A percentile compares a stretch with the other conserved stretches of the same genome.
Conservation (phyloP, 2,888 invertebrate species). For the Phortica okadai region DNA sequence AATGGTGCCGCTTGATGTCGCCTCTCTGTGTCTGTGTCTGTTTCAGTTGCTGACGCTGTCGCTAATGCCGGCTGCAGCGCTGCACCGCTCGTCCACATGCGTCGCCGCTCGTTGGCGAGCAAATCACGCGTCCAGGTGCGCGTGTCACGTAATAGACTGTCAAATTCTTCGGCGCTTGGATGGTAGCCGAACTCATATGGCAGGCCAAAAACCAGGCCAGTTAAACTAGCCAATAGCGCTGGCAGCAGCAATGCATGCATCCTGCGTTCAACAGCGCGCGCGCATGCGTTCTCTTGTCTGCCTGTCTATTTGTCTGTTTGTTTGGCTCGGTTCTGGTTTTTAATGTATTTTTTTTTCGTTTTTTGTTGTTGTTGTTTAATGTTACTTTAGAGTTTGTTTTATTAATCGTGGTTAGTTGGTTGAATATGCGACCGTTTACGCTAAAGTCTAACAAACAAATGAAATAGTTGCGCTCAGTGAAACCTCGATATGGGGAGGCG, state of each 20-base stretch:
- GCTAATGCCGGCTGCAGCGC: slow-evolving; percentile 1
- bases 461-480: slow-evolving; percentile 48
- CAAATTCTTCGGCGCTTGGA: slow-evolving; percentile 73
- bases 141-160: slow-evolving; percentile 62
- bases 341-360: neutral
- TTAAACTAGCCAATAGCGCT: slow-evolving; percentile 53
- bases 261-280: slow-evolving; percentile 27
- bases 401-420: slow-evolving; percentile 14
- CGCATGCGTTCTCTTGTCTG: neutral
- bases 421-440: slow-evolving; percentile 54
- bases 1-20: neutral
- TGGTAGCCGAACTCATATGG: slow-evolving; percentile 71
- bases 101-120: slow-evolving; percentile 52
- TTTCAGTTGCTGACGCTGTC: too few relatives aligned
- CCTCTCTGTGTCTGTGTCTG: neutral
- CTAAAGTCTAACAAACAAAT: slow-evolving; percentile 60
- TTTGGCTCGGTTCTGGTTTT: neutral
- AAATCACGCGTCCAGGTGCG: slow-evolving; percentile 66
- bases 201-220: slow-evolving; percentile 37
- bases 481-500: slow-evolving; percentile 37
- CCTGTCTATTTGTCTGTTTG: neutral
- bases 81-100: slow-evolving; percentile 28
- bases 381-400: slow-evolving; percentile 35
- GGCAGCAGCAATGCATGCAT: slow-evolving; percentile 50
- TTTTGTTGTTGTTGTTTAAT: slow-evolving; percentile 11